Conservation (phyloP, 2,888 invertebrate genomes). For the Euphydryas editha region DNA sequence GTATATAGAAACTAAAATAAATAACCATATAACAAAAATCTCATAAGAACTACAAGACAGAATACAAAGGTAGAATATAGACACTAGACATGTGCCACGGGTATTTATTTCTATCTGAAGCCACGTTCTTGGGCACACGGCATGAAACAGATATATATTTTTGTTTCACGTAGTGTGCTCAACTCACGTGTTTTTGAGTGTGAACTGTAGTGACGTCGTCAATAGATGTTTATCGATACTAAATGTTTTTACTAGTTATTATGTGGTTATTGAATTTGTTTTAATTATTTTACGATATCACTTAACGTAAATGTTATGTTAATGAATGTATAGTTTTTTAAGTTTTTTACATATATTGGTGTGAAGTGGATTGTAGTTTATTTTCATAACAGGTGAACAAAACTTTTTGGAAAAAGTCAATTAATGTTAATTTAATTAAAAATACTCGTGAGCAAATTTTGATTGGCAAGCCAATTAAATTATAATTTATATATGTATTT, state of each 20-base stretch:
- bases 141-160: slow-evolving; percentile 41
- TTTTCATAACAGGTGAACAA: too few species aligned
- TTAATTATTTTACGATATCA: too few species aligned
- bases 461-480: too few species aligned
- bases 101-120: slow-evolving; percentile 13
- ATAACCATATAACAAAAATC: not conserved
- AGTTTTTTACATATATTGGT: too few species aligned
- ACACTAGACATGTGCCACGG: not conserved
- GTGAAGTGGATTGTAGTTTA: too few species aligned
- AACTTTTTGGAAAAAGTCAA: too few species aligned
- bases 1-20: too few species aligned
- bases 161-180: slow-evolving; percentile 45
- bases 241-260: slow-evolving; percentile 9
- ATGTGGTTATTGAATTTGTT: not conserved
- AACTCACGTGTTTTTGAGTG: slow-evolving; percentile 67
- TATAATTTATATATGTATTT: too few species aligned
- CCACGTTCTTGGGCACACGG: slow-evolving; percentile 52
- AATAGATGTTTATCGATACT: slow-evolving; percentile 17
- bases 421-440: too few species aligned
- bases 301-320: too few species aligned
- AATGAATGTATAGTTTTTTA: too few species aligned
- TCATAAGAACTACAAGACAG: not conserved
- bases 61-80: not conserved
- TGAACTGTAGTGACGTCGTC: slow-evolving; percentile 58
- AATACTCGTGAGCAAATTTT: too few species aligned